Base-by-base conservation (phyloP, 92 coral and sea anemone genomes). In the Parazoanthus darwini region DNA sequence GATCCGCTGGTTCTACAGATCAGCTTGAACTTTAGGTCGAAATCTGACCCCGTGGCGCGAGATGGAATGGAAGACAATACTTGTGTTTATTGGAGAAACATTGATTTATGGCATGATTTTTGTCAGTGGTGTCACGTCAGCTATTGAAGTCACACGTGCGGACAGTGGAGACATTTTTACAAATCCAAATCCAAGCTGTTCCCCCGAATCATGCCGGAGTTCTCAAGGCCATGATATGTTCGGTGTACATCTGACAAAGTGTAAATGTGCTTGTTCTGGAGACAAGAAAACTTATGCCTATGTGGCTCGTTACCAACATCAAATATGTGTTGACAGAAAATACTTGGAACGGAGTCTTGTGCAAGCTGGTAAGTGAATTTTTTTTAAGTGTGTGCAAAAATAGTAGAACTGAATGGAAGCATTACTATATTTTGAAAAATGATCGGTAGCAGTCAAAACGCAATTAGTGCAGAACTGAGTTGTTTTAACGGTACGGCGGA, bases 141-240 rank as follows among this genome's bases (percentile, higher is more conserved):
- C 39, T 22, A 71, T 84, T 37, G 87, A 84, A 46, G 67, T 84
- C 39, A 72, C 39, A 11, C 87, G 87, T 14, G 66, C 26, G 29
- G 79, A 71, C 11, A 44, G 18, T 20, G 87, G 87, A 48, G 87
- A 84, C 46, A 48, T 84, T 23, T 84, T 84, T 48, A 70, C 87
- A 11, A 84, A 84, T 73, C 87, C 87, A 15, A 58, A 72, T 44
- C 26, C 25, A 16, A 46, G 56, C 36, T 84, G 87, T 84, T 11
- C 20, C 26, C 22, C 87, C 16, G 78, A 84, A 33, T 71, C 87
- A 18, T 84, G 87, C 36, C n/a, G 44, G 51, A 84, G 78, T 6
- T 71, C 4, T 44, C 15, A 72, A 29, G 78, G 87, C 2, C 48
- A 20, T 0, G 20, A 36, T 6, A 18, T 80, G 23, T 54, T 15